A percentile compares a stretch with the other conserved stretches of the same genome.
phyloP scores from a whole-genome alignment of 2,888 invertebrate species.

The Habroteleia sp. region DNA sequence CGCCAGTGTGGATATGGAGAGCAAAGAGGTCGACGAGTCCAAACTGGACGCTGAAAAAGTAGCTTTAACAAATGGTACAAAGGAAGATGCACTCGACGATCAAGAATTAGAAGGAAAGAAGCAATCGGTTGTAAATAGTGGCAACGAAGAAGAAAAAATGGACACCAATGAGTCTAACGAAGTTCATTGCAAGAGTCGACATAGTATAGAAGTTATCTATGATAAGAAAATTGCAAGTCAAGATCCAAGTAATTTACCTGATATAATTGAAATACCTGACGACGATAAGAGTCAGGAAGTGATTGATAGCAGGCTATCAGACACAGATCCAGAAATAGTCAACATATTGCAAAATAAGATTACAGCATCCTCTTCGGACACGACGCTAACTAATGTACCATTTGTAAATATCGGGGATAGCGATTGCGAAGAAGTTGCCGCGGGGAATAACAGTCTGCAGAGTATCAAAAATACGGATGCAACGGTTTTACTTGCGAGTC shows the following conservation, averaged over 20 bases:
- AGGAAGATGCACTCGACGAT: not conserved
- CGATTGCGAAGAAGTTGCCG: slow-evolving; percentile 72
- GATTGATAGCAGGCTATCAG: slow-evolving; percentile 48
- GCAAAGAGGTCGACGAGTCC: not conserved
- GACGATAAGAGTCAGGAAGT: slow-evolving; percentile 68
- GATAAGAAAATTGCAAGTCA: slow-evolving; percentile 67
- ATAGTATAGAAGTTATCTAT: slow-evolving; percentile 75
- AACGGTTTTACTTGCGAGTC: slow-evolving; percentile 7
- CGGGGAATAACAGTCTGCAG: slow-evolving; percentile 61
- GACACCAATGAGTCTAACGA: no score
- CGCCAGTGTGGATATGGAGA: not conserved
- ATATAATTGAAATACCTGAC: slow-evolving; percentile 75
- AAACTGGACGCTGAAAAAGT: slow-evolving; percentile 1
- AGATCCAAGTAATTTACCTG: slow-evolving; percentile 66
- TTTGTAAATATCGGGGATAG: slow-evolving; percentile 73
- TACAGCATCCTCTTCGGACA: not conserved
- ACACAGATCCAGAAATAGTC: slow-evolving; percentile 58
- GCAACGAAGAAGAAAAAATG: not conserved
- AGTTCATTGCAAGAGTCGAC: slow-evolving; percentile 65
- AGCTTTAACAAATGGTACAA: slow-evolving; percentile 3
- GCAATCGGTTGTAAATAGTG: not conserved
- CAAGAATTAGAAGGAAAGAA: not conserved
- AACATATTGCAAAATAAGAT: slow-evolving; percentile 13
- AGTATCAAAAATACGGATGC: slow-evolving; percentile 51
- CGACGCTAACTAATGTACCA: slow-evolving; percentile 27